These are phyloP conservation scores for Electrona antarctica DNA, from an alignment of 2,113 vertebrate species.

Conservation along the genomic window DNA sequence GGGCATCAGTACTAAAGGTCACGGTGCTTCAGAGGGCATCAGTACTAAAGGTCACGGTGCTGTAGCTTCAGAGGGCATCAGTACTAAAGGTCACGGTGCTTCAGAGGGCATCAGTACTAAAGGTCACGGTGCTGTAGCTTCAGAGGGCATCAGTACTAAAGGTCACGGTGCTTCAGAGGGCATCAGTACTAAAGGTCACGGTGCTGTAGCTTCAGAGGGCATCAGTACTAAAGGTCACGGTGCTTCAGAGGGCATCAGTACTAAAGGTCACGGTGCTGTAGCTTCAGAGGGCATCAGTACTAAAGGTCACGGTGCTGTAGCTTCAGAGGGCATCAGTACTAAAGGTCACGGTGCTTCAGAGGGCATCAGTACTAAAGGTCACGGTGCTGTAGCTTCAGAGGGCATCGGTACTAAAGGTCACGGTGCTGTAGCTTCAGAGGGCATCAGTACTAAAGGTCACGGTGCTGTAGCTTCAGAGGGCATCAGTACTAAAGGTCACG, in stretches of 20 bases:
- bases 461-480: constrained; percentile 52
- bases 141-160: constrained; percentile 46
- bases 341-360: constrained; percentile 60
- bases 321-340: constrained; percentile 46
- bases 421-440: constrained; percentile 55
- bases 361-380: constrained; percentile 41
- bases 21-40: constrained; percentile 47
- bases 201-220: constrained; percentile 50
- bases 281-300: constrained; percentile 46
- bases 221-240: constrained; percentile 46
- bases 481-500: constrained; percentile 43
- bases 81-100: constrained; percentile 51
- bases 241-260: constrained; percentile 47
- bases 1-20: constrained; percentile 41
- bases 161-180: constrained; percentile 52
- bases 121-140: too few relatives aligned
- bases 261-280: too few relatives aligned
- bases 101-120: constrained; percentile 49
- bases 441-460: constrained; percentile 41
- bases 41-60: too few relatives aligned
- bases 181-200: constrained; percentile 43
- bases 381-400: too few relatives aligned
- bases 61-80: constrained; percentile 45
- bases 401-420: constrained; percentile 41
- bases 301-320: too few relatives aligned